These are phyloP conservation scores for Latheticus oryzae DNA, from an alignment of 2,888 invertebrate genomes.

Conservation along the genomic window DNA sequence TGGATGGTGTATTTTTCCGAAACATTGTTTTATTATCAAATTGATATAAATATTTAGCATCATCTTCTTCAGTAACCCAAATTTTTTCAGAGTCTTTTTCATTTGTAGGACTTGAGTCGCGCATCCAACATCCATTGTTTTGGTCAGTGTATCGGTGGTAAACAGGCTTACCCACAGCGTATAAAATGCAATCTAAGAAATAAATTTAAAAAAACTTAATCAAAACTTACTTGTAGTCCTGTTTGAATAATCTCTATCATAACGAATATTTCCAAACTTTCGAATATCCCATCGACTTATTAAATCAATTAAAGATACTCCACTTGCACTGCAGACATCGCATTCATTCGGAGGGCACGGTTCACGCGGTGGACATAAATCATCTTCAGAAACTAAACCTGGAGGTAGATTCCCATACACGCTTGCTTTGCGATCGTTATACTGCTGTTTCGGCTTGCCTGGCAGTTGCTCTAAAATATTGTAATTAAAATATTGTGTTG, in stretches of 20 bases:
- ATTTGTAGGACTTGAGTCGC: constrained; percentile 73
- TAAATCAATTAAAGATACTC: constrained; percentile 70
- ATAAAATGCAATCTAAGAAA: constrained; percentile 80
- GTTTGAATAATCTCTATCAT: constrained; percentile 68
- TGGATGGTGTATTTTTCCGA: constrained; percentile 70
- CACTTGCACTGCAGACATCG: constrained; percentile 70
- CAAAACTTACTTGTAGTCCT: constrained; percentile 65
- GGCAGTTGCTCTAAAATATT: constrained; percentile 25
- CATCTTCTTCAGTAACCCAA: constrained; percentile 86
- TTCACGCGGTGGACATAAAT: constrained; percentile 72
- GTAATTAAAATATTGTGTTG: neutral
- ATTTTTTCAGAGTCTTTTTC: constrained; percentile 75
- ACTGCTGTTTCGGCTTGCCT: constrained; percentile 21
- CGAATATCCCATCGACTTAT: constrained; percentile 68
- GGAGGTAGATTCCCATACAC: constrained; percentile 21
- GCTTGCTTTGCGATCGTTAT: constrained; percentile 18
- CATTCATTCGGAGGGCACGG: constrained; percentile 76
- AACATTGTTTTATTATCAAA: constrained; percentile 80
- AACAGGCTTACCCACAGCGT: constrained; percentile 94
- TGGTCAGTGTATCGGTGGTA: constrained; percentile 85
- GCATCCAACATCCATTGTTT: constrained; percentile 86
- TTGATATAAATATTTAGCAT: constrained; percentile 80
- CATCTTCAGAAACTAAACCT: constrained; percentile 68
- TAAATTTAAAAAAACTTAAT: constrained; percentile 12
- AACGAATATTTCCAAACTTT: constrained; percentile 71